A percentile compares a stretch with the other conserved stretches of the same genome.
These are phyloP conservation scores for Nothocercus julius DNA, from an alignment of 2,113 vertebrate genomes.

Conservation along the genomic window DNA sequence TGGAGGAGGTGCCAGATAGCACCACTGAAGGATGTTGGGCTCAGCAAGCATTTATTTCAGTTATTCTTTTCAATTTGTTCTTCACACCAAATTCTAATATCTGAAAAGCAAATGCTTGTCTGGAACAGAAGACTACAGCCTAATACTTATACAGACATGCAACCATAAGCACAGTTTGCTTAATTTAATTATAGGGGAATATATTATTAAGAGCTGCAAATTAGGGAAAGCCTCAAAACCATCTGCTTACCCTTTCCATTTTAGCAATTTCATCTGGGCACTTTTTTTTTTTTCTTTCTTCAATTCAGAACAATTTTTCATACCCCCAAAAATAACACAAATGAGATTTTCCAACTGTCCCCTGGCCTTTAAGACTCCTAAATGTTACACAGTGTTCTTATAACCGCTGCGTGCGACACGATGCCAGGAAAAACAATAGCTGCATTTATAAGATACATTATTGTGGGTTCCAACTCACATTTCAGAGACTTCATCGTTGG, in stretches of 20 bases:
- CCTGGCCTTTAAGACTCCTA: constrained; percentile 16
- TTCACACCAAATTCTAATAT: neutral
- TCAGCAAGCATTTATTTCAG: neutral
- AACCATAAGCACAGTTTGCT: neutral
- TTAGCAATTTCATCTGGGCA: neutral
- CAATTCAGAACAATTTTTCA: neutral
- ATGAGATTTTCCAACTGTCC: constrained; percentile 6
- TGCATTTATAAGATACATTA: constrained; percentile 47
- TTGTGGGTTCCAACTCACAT: constrained; percentile 27
- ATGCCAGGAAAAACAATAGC: constrained; percentile 66
- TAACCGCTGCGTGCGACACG: neutral
- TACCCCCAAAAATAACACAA: neutral
- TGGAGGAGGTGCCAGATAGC: neutral
- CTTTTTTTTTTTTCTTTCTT: neutral
- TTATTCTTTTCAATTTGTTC: neutral
- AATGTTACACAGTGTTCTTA: neutral
- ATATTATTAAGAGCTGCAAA: neutral
- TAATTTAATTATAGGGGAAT: neutral
- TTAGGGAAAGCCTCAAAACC: neutral
- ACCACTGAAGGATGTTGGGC: neutral
- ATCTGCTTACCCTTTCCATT: neutral
- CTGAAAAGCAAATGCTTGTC: neutral
- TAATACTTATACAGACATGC: neutral
- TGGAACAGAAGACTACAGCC: neutral
- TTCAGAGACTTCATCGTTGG: constrained; percentile 32